Evolutionary conservation across 1,140 invertebrate species (phyloP), one percentile per base, ranked within the genome.

Genomic region (Chionoecetes opilio): DNA sequence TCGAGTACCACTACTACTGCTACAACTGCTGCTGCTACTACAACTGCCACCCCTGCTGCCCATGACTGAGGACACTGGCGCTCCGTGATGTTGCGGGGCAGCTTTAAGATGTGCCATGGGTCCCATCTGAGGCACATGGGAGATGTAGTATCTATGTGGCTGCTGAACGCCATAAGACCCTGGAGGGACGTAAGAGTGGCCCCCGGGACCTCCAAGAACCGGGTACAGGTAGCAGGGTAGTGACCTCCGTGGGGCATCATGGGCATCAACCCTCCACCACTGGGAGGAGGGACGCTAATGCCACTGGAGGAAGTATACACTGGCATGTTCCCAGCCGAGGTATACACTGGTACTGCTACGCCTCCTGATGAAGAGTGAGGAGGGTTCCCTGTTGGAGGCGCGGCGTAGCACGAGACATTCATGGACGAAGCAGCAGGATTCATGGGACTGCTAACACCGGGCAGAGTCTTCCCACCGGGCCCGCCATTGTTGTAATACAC

Each of bases 1-100:
- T 38, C 93, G 93, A 17, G 34, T 31, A 35, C 93, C 91, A 91
- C 93, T 84, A 53, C 95, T 96, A 91, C 93, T 90, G 82, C 93
- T 95, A 87, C 95, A 95, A 93, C 95, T 91, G 89, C 92, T 94
- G 93, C 95, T 96, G 84, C 95, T 96, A 41, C 95, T 96, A 41
- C 95, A 94, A 21, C 95, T 93, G 29, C 95, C 95, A 34, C 94
- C 94, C 85, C 94, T 96, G 46, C 95, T 93, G 87, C 95, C 89
- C 46, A 34, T 87, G 34, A 93, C 95, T 85, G 95, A 92, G 41
- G 63, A 63, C 21, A 91, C 38, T 35, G 38, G 90, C 6, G 31
- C 84, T 29, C 94, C 94, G 85, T 38, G 82, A 38, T 92, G 94
- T 14, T 29, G 94, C 37, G 41, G 93, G 17, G 46, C 37, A 34